These are phyloP conservation scores for Thunnus albacares DNA, from an alignment of 2,797 vertebrate genomes.

Conservation along the genomic window DNA sequence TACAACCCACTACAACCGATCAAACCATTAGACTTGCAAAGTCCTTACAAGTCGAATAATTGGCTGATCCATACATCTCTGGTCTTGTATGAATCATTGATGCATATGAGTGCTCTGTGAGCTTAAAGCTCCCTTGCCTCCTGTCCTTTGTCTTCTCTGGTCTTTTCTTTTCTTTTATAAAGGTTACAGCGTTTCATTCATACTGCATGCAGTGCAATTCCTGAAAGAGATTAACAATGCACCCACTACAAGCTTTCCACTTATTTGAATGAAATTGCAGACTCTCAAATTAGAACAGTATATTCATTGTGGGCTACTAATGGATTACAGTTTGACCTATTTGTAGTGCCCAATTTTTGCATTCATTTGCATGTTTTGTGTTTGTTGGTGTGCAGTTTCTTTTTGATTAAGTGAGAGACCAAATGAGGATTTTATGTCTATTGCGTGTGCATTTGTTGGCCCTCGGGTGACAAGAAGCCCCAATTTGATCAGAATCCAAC, in stretches of 20 bases:
- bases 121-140: constrained; percentile 23
- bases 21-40: constrained; percentile 42
- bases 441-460: constrained; percentile 25
- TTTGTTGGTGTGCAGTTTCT: background rate
- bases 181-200: constrained; percentile 49
- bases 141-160: constrained; percentile 32
- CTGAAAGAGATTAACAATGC: constrained; percentile 38
- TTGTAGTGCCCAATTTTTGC: background rate
- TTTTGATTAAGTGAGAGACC: constrained; percentile 41
- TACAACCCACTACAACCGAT: constrained; percentile 42
- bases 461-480: constrained; percentile 54
- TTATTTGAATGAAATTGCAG: constrained; percentile 44
- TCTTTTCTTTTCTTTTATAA: constrained; percentile 25
- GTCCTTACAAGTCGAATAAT: constrained; percentile 58
- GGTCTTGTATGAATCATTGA: constrained; percentile 65
- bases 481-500: constrained; percentile 57
- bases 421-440: constrained; percentile 15
- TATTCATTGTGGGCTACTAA: constrained; percentile 20
- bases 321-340: background rate
- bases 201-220: constrained; percentile 32
- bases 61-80: constrained; percentile 61
- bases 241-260: background rate
- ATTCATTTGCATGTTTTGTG: background rate
- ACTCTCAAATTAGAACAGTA: constrained; percentile 28
- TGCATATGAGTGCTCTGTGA: constrained; percentile 24